Conservation (phyloP, 2,113 vertebrate genomes). For the Leiothrix lutea region DNA sequence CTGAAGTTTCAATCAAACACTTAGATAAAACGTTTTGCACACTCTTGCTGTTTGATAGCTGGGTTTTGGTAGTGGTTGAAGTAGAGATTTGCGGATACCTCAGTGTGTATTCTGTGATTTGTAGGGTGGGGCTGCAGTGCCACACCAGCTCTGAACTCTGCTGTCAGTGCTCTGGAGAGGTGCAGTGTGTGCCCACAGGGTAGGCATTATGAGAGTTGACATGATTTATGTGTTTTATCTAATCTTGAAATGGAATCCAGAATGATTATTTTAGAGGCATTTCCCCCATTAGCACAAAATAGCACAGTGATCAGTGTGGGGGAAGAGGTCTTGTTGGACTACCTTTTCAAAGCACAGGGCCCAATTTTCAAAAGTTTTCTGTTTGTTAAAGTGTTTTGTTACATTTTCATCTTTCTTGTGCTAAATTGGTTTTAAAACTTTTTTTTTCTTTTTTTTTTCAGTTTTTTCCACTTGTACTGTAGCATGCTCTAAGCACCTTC, state of each 20-base stretch:
- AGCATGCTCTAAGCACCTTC: conserved; percentile 67
- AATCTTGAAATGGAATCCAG: background rate
- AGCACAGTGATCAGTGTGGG: conserved; percentile 60
- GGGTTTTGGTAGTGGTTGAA: background rate
- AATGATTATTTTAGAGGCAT: background rate
- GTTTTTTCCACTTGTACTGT: conserved; percentile 67
- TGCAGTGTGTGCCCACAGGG: background rate
- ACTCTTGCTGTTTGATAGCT: background rate
- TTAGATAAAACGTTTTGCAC: conserved; percentile 40
- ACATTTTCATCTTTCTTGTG: conserved; percentile 45
- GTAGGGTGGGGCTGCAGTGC: background rate
- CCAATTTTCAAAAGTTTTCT: conserved; percentile 66
- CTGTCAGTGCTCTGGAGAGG: background rate
- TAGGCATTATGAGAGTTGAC: background rate
- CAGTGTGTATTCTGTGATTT: background rate
- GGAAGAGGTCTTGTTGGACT: conserved; percentile 40
- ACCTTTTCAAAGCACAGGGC: conserved; percentile 59
- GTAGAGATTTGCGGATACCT: conserved; percentile 30
- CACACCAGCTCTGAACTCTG: background rate
- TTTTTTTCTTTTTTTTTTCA: background rate
- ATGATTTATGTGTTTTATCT: conserved; percentile 16
- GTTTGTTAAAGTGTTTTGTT: conserved; percentile 46
- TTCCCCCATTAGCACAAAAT: conserved; percentile 27
- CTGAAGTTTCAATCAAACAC: conserved; percentile 3
- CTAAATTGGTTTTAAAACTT: conserved; percentile 44